These are phyloP conservation scores for Scaptomyza hsui DNA, from an alignment of 1,140 invertebrate species.

Conservation along the genomic window DNA sequence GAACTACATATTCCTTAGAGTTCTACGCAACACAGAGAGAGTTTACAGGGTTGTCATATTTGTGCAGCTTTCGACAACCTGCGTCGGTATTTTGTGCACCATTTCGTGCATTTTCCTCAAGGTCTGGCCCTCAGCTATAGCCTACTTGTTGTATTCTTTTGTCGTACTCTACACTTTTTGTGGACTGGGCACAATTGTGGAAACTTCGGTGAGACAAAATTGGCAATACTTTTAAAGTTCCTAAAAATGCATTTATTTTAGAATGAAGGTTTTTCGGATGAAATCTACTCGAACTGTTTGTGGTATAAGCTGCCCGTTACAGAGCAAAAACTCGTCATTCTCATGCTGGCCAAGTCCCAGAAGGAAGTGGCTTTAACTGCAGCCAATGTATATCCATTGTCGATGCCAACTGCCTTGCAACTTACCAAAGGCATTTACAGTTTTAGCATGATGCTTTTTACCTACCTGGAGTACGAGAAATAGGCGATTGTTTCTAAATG, in stretches of 20 bases:
- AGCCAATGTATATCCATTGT: constrained; percentile 53
- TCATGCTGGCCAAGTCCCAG: constrained; percentile 68
- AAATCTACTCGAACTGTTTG: constrained; percentile 54
- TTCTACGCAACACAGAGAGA: constrained; percentile 47
- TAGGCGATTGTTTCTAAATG: too few species aligned
- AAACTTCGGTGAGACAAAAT: constrained; percentile 41
- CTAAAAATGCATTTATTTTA: constrained; percentile 7
- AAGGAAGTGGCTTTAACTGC: constrained; percentile 51
- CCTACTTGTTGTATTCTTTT: constrained; percentile 46
- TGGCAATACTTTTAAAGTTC: too few species aligned
- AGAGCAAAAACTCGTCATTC: constrained; percentile 55
- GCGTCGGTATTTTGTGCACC: constrained; percentile 50
- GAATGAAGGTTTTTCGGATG: constrained; percentile 46
- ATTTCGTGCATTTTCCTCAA: constrained; percentile 60
- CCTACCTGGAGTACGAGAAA: constrained; percentile 48
- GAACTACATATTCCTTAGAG: constrained; percentile 11
- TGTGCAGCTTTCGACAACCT: constrained; percentile 45
- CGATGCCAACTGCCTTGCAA: constrained; percentile 63
- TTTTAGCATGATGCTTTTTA: constrained; percentile 68
- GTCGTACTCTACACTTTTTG: constrained; percentile 56
- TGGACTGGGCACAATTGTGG: constrained; percentile 57
- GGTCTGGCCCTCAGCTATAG: constrained; percentile 58
- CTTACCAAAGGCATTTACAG: constrained; percentile 68
- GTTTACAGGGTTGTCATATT: constrained; percentile 51
- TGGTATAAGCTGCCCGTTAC: constrained; percentile 60